These are phyloP conservation scores for Nezara viridula DNA, from an alignment of 2,888 invertebrate genomes.

Conservation along the genomic window DNA sequence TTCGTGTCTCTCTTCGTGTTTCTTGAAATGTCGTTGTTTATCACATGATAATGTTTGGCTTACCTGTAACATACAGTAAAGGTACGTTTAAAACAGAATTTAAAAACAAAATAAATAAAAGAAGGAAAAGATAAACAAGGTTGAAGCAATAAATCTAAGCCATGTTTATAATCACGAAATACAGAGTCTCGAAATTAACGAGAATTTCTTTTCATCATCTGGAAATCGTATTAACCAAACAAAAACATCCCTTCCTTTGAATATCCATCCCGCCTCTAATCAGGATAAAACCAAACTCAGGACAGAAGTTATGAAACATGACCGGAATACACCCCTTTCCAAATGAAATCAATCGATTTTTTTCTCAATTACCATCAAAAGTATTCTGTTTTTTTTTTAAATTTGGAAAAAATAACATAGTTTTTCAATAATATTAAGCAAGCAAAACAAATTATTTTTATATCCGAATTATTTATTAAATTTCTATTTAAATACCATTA, in stretches of 20 bases:
- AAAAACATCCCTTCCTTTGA: conserved; percentile 2
- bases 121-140: background rate
- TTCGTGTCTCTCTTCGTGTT: background rate
- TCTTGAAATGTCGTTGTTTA: background rate
- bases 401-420: too few relatives aligned
- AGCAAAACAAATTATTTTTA: too few relatives aligned
- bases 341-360: background rate
- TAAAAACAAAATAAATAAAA: background rate
- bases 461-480: too few relatives aligned
- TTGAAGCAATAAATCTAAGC: background rate
- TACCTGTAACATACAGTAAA: background rate
- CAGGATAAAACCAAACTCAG: conserved; percentile 15
- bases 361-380: background rate
- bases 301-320: conserved; percentile 4
- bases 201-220: background rate
- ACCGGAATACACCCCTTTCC: background rate
- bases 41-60: background rate
- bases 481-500: too few relatives aligned
- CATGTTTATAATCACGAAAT: background rate
- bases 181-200: background rate
- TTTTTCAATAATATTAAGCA: too few relatives aligned
- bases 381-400: background rate
- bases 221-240: background rate
- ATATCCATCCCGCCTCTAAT: conserved; percentile 10
- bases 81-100: background rate